Evolutionary conservation across 2,113 vertebrate species (phyloP).

Genomic region (Oncorhynchus nerka): DNA sequence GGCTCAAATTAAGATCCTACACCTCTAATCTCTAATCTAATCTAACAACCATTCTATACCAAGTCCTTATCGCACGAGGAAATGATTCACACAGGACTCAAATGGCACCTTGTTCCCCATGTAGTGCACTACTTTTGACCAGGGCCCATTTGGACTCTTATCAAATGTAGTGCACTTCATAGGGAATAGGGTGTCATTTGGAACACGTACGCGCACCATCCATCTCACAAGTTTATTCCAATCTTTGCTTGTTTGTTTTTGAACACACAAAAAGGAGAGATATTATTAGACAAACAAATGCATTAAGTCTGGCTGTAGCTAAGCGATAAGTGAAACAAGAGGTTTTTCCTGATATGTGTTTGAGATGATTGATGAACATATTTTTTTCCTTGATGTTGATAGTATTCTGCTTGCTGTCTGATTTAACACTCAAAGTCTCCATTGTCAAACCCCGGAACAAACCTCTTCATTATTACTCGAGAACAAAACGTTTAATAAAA

Average conservation of each 20-base stretch:
- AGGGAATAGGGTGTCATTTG: not conserved
- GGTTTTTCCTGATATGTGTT: conserved; percentile 10
- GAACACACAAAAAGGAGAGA: conserved; percentile 27
- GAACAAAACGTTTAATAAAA: conserved; percentile 31
- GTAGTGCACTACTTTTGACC: too few relatives aligned
- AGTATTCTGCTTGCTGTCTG: conserved; percentile 14
- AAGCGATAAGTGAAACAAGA: not conserved
- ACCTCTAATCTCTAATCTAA: conserved; percentile 31
- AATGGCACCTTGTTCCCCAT: too few relatives aligned
- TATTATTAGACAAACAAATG: conserved; percentile 35
- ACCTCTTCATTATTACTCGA: not conserved
- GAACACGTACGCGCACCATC: too few relatives aligned
- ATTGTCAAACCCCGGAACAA: conserved; percentile 3
- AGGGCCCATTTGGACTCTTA: too few relatives aligned
- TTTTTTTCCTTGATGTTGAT: conserved; percentile 28
- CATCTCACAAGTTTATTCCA: not conserved
- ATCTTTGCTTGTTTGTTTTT: conserved; percentile 26
- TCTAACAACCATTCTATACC: conserved; percentile 30
- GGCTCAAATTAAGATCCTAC: too few relatives aligned
- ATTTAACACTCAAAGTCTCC: not conserved
- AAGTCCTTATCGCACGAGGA: conserved; percentile 40
- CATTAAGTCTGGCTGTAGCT: conserved; percentile 28
- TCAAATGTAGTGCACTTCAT: not conserved
- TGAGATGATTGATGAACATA: conserved; percentile 46
- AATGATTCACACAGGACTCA: too few relatives aligned